Evolutionary conservation across 2,113 vertebrate species (phyloP), one percentile per base, ranked within the genome.

Genomic region (Pampusana beccarii): DNA sequence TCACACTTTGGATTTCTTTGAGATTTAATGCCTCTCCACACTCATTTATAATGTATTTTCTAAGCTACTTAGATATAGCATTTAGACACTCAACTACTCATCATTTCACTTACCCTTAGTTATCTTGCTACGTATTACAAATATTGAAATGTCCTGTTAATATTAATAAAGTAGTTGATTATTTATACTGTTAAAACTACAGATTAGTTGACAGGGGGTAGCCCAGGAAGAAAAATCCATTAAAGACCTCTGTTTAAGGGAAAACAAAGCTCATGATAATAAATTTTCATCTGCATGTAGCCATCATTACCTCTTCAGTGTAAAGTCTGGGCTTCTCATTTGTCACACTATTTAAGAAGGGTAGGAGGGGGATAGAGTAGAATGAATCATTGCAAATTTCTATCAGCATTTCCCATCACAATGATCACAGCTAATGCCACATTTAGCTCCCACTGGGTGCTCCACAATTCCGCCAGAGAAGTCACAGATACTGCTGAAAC

Each of bases 1-100:
- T 97, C 40, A 78, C 23, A 20, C 62, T 93, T 92, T 50, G 36
- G 56, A 86, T 95, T 95, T 96, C 85, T 95, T 92, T 93, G 92
- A 83, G 73, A 75, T 97, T 73, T 94, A 86, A 87, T 86, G 95
- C 60, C 54, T 92, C 51, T 86, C 38, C 83, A 33, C 83, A 87
- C 65, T 93, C 34, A 85, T 75, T 88, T 92, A 87, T 53, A 87
- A 86, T 56, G 66, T 28, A 33, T 72, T 91, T 92, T 96, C n/a
- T 42, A 29, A 81, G 28, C 69, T 69, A 34, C 17, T 88, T 73
- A 80, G 67, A 70, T 80, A 77, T 77, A 78, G 13, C 21, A 57
- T 80, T 51, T 86, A 44, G 54, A 77, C 62, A 20, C 36, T 3
- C 6, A 73, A 19, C 50, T 80, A 56, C 40, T 29, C 40, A 42